Evolutionary conservation across 2,113 vertebrate species (phyloP).

Genomic region (Dasypus novemcinctus): DNA sequence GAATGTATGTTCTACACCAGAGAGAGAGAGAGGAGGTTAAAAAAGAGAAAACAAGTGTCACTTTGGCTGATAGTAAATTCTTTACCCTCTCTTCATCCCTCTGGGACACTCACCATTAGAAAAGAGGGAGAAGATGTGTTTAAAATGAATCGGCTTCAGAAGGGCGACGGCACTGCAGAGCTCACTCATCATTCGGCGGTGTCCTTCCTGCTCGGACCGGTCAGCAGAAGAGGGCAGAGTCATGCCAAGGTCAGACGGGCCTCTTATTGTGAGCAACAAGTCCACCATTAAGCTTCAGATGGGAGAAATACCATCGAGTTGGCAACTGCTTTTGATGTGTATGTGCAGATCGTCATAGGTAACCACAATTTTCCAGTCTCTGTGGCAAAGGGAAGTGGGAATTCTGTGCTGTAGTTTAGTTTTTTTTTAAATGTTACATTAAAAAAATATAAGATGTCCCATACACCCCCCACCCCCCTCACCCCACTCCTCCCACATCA

Average conservation of each 20-base stretch:
- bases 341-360: conserved; percentile 77
- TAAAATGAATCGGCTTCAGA: neutral
- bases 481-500: too few species aligned
- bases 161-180: too few species aligned
- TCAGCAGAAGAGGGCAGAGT: conserved; percentile 86
- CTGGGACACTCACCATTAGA: neutral
- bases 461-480: too few species aligned
- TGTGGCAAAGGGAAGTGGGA: conserved; percentile 57
- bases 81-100: neutral
- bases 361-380: conserved; percentile 68
- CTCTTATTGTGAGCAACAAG: conserved; percentile 91
- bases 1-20: neutral
- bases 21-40: neutral
- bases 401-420: conserved; percentile 62
- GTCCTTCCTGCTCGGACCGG: conserved; percentile 72
- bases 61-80: neutral
- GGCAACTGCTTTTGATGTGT: conserved; percentile 85
- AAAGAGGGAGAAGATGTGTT: neutral
- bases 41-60: neutral
- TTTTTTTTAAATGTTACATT: too few species aligned
- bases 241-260: conserved; percentile 89
- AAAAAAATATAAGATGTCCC: too few species aligned
- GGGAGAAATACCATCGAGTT: conserved; percentile 90
- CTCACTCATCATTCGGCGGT: conserved; percentile 74
- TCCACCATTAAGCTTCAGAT: conserved; percentile 90